Percentiles rank a stretch among this genome's conserved stretches.
Conservation (phyloP, 1,140 invertebrate species). For the Aplysia californica region DNA sequence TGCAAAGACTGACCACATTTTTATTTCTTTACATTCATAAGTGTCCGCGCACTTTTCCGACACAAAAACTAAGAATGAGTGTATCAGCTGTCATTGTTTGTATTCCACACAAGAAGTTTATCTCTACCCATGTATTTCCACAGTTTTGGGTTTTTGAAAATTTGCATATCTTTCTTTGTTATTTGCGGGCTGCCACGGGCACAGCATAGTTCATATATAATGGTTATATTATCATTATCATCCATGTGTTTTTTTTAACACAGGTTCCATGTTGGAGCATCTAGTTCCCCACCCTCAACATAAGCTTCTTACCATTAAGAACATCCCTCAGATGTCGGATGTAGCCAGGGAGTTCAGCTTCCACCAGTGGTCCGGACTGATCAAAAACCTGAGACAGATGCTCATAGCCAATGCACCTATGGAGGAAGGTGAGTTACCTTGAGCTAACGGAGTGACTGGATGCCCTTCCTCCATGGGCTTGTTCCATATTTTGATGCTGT, state of each 20-base stretch:
- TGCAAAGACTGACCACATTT: too few relatives aligned
- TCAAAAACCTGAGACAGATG: conserved; percentile 67
- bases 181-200: neutral
- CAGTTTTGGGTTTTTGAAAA: too few relatives aligned
- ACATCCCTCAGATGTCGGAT: conserved; percentile 66
- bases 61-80: too few relatives aligned
- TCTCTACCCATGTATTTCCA: too few relatives aligned
- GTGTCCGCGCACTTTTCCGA: too few relatives aligned
- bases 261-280: conserved; percentile 61
- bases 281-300: conserved; percentile 62
- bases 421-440: conserved; percentile 64
- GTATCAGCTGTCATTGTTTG: too few relatives aligned
- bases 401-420: conserved; percentile 64
- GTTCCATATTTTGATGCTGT: too few relatives aligned
- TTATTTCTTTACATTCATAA: too few relatives aligned
- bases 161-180: too few relatives aligned
- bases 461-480: neutral
- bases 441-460: neutral
- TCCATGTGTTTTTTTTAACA: too few relatives aligned
- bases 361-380: conserved; percentile 64
- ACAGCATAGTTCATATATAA: neutral
- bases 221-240: too few relatives aligned
- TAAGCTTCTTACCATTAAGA: conserved; percentile 62
- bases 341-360: conserved; percentile 57
- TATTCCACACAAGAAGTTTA: too few relatives aligned